Evolutionary conservation across 2,888 invertebrate genomes (phyloP), one percentile per base, ranked within the genome.

Genomic region (Caenorhabditis sp.): DNA sequence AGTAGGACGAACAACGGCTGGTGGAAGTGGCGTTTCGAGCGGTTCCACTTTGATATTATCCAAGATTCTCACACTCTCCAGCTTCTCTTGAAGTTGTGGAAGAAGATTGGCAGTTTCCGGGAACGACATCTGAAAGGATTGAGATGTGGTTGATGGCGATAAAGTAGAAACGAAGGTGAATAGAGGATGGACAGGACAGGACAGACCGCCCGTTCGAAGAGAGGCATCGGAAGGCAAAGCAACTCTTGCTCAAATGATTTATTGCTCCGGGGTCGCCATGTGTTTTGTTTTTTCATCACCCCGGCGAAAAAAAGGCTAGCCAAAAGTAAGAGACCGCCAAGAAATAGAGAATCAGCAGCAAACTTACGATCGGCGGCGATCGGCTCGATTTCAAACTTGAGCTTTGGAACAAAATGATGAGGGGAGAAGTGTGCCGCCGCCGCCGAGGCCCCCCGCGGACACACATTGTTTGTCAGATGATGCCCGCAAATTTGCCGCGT

Each of bases 51-150:
- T 62, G 37, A 71, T n/a, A 6, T 26, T 35, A 17, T 75, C 75
- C 13, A 56, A 13, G 30, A 75, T 58, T 17, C 68, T 56, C 11
- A 75, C 75, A 30, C 43, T 75, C 17, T 75, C 75, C 15, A 75
- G 27, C 26, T 45, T 68, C 32, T 70, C 76, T 43, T 75, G 75
- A 50, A 75, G 68, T 37, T 62, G 68, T 4, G 75, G 75, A 15
- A 70, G 20, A 9, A 61, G 39, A 24, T 32, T 39, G 24, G 59
- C 53, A 27, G 59, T 46, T n/a, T 66, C 66, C 4, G 59, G 70
- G 45, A 59, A 59, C 52, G 70, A 52, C 74, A 74, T 74, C 74
- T 73, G 46, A 13, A 65, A 65, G 13, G 17, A 22, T 1, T 2
- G 11, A 11, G 22, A n/a, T 15, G n/a, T 35, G 27, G 39, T 7